A percentile compares a stretch with the other conserved stretches of the same genome.
Evolutionary conservation across 2,797 vertebrate species (phyloP).

Genomic region (Siniperca scherzeri): DNA sequence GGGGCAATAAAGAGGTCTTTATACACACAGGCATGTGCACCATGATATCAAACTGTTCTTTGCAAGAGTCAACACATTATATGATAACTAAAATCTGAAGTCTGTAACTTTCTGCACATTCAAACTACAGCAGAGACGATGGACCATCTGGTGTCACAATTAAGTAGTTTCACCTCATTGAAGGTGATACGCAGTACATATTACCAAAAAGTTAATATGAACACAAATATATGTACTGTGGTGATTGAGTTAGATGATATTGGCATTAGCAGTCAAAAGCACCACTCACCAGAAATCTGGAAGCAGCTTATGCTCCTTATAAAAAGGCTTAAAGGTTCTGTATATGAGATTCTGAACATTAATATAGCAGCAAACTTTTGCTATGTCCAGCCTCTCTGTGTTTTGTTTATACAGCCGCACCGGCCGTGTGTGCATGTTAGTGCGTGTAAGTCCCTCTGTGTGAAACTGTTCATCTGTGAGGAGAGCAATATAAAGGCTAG

Average conservation of each 20-base stretch:
- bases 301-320: neutral
- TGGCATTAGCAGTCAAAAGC: neutral
- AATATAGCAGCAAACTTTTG: no score
- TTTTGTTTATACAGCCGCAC: no score
- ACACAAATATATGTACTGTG: neutral
- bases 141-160: conserved; percentile 11
- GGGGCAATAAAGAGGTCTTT: conserved; percentile 23
- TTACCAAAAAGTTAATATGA: neutral
- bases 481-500: no score
- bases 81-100: conserved; percentile 1
- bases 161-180: conserved; percentile 8
- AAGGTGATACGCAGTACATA: neutral
- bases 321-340: neutral
- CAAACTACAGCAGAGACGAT: neutral
- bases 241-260: neutral
- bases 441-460: no score
- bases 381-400: no score
- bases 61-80: neutral
- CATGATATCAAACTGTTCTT: neutral
- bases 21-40: neutral
- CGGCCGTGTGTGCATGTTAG: no score
- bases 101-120: conserved; percentile 9
- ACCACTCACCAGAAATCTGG: neutral
- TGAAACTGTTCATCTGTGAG: no score
- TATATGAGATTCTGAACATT: no score